These are phyloP conservation scores for Tetragonula clypearis DNA, from an alignment of 1,140 invertebrate genomes.

Conservation along the genomic window DNA sequence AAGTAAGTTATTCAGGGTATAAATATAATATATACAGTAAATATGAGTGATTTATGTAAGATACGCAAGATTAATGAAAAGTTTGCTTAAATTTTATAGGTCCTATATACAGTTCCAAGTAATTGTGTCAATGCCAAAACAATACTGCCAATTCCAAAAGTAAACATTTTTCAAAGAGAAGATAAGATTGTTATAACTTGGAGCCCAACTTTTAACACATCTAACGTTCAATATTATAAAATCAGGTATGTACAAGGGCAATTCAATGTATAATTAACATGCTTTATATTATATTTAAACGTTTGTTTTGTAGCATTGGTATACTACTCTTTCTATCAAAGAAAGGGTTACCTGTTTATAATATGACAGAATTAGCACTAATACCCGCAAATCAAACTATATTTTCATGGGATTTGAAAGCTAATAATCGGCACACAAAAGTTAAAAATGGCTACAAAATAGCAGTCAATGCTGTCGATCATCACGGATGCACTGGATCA, in stretches of 20 bases:
- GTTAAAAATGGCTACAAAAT: constrained; percentile 62
- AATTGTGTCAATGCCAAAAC: constrained; percentile 55
- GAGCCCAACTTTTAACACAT: constrained; percentile 53
- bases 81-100: constrained; percentile 57
- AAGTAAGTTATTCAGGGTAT: constrained; percentile 50
- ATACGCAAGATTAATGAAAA: not conserved
- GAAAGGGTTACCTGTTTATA: constrained; percentile 70
- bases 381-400: constrained; percentile 46
- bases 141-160: constrained; percentile 60
- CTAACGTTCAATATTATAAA: constrained; percentile 60
- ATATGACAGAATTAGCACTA: constrained; percentile 69
- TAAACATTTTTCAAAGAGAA: constrained; percentile 50
- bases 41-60: not conserved
- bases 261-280: not conserved
- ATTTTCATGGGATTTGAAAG: constrained; percentile 62
- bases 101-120: constrained; percentile 72
- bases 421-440: constrained; percentile 41
- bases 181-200: constrained; percentile 67
- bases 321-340: constrained; percentile 69
- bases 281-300: not conserved
- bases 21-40: constrained; percentile 4
- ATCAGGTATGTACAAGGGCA: constrained; percentile 66
- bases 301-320: constrained; percentile 67
- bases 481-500: constrained; percentile 66
- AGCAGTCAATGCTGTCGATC: constrained; percentile 68